Percentiles rank a stretch among this genome's conserved stretches.
Conservation (phyloP, 2,113 vertebrate species). For the Psittacus erithacus region DNA sequence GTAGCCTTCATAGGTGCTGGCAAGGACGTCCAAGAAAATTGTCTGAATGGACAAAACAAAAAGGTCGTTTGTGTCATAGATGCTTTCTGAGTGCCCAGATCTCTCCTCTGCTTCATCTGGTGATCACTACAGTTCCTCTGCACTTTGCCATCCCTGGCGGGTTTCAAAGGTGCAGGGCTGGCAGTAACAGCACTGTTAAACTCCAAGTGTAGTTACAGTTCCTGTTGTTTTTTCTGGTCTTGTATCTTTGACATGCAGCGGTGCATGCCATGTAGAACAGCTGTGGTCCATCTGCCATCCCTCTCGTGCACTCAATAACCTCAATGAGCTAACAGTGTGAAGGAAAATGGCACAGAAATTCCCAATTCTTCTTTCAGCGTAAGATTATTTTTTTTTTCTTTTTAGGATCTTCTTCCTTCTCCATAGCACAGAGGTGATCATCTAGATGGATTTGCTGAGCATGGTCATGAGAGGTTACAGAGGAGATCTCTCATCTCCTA, state of each 20-base stretch:
- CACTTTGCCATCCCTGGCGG: background rate
- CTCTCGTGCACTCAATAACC: background rate
- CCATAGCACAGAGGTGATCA: background rate
- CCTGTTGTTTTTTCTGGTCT: background rate
- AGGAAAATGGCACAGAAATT: background rate
- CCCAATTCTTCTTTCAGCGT: background rate
- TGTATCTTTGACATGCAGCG: background rate
- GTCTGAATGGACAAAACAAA: background rate
- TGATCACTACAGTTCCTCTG: background rate
- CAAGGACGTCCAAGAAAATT: background rate
- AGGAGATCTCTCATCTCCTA: background rate
- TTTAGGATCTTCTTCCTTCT: background rate
- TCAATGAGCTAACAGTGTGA: background rate
- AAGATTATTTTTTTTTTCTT: background rate
- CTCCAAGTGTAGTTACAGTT: background rate
- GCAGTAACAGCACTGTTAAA: background rate
- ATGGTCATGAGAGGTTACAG: background rate
- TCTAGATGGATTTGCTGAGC: background rate
- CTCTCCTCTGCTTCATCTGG: background rate
- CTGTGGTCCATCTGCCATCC: background rate
- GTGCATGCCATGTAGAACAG: background rate
- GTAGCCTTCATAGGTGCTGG: background rate
- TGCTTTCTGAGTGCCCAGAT: background rate
- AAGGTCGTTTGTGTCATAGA: background rate
- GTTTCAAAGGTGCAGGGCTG: background rate